Conservation (phyloP, 1,140 invertebrate species). For the Danaus melanippus region DNA sequence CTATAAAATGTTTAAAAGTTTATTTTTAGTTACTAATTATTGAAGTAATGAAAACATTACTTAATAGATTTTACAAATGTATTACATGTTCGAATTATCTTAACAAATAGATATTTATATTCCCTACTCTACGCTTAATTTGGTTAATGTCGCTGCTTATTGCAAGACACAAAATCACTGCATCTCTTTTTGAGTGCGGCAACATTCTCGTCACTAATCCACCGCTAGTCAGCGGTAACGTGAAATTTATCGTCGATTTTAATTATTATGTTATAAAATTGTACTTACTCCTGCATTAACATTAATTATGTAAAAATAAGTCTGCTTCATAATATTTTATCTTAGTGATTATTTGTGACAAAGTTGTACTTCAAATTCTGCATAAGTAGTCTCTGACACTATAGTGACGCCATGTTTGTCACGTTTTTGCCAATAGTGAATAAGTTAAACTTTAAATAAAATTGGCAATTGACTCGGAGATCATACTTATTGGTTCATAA, state of each 20-base stretch:
- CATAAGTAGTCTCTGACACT: conserved; percentile 15
- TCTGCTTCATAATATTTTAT: not conserved
- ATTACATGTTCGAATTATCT: no score
- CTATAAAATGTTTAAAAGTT: no score
- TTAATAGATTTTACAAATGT: no score
- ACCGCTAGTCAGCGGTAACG: conserved; percentile 12
- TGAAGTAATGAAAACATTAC: no score
- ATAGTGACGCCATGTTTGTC: conserved; percentile 59
- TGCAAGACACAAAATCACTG: no score
- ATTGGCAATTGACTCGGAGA: conserved; percentile 20
- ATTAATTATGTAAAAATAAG: not conserved
- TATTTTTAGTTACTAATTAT: no score
- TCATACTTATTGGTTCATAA: conserved; percentile 18
- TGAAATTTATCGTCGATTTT: conserved; percentile 15
- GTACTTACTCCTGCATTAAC: not conserved
- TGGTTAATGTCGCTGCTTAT: no score
- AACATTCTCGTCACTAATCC: no score
- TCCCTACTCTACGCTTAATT: no score
- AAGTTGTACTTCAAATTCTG: conserved; percentile 3
- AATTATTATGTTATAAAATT: not conserved
- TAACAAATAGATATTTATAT: no score
- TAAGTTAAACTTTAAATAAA: conserved; percentile 39
- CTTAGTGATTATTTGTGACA: conserved; percentile 6
- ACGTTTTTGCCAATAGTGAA: conserved; percentile 58
- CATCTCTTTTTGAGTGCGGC: no score